Evolutionary conservation across 2,888 invertebrate species (phyloP).

Genomic region (Pomacea canaliculata): DNA sequence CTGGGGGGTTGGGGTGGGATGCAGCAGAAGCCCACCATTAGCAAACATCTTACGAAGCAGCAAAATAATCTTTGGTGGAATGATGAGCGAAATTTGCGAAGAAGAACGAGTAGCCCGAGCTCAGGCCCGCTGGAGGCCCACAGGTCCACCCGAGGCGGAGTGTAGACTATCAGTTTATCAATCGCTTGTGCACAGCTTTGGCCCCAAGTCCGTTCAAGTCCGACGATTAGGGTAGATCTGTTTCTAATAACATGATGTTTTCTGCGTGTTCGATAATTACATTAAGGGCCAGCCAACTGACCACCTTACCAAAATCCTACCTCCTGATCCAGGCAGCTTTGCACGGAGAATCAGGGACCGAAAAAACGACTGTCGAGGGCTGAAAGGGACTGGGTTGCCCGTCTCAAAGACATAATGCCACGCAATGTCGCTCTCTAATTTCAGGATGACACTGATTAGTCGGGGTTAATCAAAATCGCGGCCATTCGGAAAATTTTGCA

Average conservation of each 20-base stretch:
- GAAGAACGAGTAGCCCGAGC: too few species aligned
- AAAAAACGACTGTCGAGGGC: slow-evolving; percentile 6
- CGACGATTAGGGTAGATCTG: slow-evolving; percentile 38
- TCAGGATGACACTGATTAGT: slow-evolving; percentile 32
- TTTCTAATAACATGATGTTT: slow-evolving; percentile 37
- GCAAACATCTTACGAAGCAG: too few species aligned
- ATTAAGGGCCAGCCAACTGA: slow-evolving; percentile 27
- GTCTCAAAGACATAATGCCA: slow-evolving; percentile 22
- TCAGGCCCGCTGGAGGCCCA: too few species aligned
- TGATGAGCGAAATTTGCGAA: too few species aligned
- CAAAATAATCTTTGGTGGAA: too few species aligned
- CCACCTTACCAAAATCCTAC: slow-evolving; percentile 23
- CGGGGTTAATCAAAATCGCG: slow-evolving; percentile 38
- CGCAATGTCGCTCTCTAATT: slow-evolving; percentile 24
- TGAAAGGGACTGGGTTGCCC: slow-evolving; percentile 12
- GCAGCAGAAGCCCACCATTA: too few species aligned
- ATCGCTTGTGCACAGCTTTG: slow-evolving; percentile 32
- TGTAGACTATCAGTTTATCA: slow-evolving; percentile 35
- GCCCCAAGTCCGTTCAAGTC: slow-evolving; percentile 28
- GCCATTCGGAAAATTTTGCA: slow-evolving; percentile 38
- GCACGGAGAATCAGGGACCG: slow-evolving; percentile 2
- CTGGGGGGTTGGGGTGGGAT: too few species aligned
- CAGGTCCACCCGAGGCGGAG: slow-evolving; percentile 6
- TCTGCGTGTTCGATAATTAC: slow-evolving; percentile 37
- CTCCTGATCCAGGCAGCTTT: slow-evolving; percentile 7